Conservation (phyloP, 2,113 vertebrate genomes). For the Tachysurus vachellii region DNA sequence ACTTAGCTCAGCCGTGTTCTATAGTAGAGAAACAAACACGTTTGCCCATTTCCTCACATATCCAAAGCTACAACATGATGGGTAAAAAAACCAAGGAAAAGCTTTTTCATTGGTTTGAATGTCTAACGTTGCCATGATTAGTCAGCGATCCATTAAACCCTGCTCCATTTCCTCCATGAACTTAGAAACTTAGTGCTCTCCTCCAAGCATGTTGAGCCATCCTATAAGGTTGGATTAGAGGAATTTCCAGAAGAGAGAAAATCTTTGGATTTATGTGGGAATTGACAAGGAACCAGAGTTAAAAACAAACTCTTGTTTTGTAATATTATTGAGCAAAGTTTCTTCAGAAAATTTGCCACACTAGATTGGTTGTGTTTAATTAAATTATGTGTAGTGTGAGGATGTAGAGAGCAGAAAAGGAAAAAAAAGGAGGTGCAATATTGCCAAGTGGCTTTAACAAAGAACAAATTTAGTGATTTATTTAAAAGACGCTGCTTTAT, state of each 20-base stretch:
- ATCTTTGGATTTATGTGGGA: neutral
- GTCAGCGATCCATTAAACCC: neutral
- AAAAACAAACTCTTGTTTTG: constrained; percentile 61
- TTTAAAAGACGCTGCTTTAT: constrained; percentile 67
- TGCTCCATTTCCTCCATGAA: neutral
- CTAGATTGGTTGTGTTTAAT: constrained; percentile 81
- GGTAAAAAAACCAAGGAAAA: neutral
- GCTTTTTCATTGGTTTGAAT: neutral
- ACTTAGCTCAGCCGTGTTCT: neutral
- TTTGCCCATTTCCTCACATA: neutral
- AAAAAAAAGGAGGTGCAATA: constrained; percentile 60
- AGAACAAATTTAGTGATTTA: constrained; percentile 64
- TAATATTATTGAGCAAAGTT: constrained; percentile 74
- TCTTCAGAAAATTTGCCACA: constrained; percentile 72
- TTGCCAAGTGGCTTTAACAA: constrained; percentile 70
- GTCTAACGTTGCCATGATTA: neutral
- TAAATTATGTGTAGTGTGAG: constrained; percentile 69
- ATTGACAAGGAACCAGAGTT: neutral
- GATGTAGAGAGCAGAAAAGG: constrained; percentile 60
- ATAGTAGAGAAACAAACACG: neutral
- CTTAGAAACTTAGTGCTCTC: neutral
- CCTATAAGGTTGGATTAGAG: neutral
- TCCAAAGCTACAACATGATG: neutral
- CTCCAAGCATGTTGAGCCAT: neutral
- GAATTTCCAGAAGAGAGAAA: neutral